Base-by-base conservation (phyloP, 2,888 invertebrate species). In the Pseudococcus longispinus region DNA sequence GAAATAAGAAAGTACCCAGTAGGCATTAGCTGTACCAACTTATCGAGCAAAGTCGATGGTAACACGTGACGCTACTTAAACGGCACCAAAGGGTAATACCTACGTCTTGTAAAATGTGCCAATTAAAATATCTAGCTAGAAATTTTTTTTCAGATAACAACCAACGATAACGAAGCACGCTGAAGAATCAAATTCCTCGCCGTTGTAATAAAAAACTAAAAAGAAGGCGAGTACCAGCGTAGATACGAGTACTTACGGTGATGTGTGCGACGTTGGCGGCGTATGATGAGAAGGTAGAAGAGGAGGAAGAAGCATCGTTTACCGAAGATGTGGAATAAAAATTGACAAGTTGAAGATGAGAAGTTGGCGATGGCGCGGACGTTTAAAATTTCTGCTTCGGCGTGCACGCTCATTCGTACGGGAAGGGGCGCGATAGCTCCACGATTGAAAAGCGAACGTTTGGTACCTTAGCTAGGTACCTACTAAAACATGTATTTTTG, bases 71-170 rank as follows among this genome's bases (percentile, higher is more conserved):
- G 65, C 65, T 65, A 26, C 65, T 65, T 65, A 65, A 65, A 65
- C 26, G 65, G 65, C 65, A 65, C 65, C 65, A 65, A 65, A 65
- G 65, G 65, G 65, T 65, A 65, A 65, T 51, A 46, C 46, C 15
- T 60, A 60, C 65, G 65, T 65, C 65, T 65, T 65, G 65, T 65
- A 65, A 65, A 65, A 65, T 65, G 65, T 65, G 65, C 65, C 65
- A 65, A 65, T 65, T 65, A 65, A 65, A 65, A 65, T 65, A 65
- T 65, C 65, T 65, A 65, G 65, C 20, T 65, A 65, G 65, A 65
- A 65, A 65, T 65, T 65, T 65, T 65, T 65, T 65, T n/a, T n/a
- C n/a, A 65, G 65, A 65, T 65, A 65, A 65, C 65, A 65, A 65
- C 65, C 26, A 26, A 65, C 65, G 65, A 65, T 65, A 65, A 65